Evolutionary conservation across 2,888 invertebrate species (phyloP), one percentile per base, ranked within the genome.

Genomic region (Metallyticus violacea): DNA sequence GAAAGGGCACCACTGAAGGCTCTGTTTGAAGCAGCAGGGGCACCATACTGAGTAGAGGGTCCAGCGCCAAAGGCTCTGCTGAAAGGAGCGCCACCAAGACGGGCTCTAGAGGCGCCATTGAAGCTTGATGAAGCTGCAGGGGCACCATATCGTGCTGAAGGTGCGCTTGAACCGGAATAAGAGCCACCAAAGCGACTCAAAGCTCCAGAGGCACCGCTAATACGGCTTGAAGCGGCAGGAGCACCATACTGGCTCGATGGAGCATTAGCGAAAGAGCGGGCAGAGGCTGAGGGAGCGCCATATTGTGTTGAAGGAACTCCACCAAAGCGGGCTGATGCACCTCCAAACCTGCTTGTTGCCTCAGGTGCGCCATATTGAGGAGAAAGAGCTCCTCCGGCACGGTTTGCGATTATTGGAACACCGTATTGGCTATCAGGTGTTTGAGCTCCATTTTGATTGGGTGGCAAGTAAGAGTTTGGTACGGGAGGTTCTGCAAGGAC

Each of bases 381-480:
- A 9, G 91, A 90, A 7, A 89, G 88, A 26, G 25, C 81, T 7
- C 30, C 26, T 6, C n/a, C 80, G n/a, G 28, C 26, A 62, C 79
- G n/a, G 82, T 78, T 89, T 86, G 4, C 86, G 88, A 6, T 89
- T 90, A 7, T 87, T 25, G 27, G 26, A 26, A 26, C 79, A 0
- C 92, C 92, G 79, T 92, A 92, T 25, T 90, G 90, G 29, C 90
- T 88, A 2, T 92, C 91, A 30, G 86, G 85, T 27, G 29, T 6
- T 28, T 79, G 76, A 25, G 79, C 79, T 76, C 93, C 93, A 88
- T 93, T 93, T 86, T 92, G 92, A 86, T 92, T 91, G 83, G 93
- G 92, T 5, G 92, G 92, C 30, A 90, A 86, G 7, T 80, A 26
- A 2, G 85, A 27, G 27, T 62, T 86, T 29, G 81, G 77, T 25